Percentiles rank a stretch among this genome's conserved stretches.
phyloP scores from a whole-genome alignment of 2,113 vertebrate genomes.

The Danio rerio region DNA sequence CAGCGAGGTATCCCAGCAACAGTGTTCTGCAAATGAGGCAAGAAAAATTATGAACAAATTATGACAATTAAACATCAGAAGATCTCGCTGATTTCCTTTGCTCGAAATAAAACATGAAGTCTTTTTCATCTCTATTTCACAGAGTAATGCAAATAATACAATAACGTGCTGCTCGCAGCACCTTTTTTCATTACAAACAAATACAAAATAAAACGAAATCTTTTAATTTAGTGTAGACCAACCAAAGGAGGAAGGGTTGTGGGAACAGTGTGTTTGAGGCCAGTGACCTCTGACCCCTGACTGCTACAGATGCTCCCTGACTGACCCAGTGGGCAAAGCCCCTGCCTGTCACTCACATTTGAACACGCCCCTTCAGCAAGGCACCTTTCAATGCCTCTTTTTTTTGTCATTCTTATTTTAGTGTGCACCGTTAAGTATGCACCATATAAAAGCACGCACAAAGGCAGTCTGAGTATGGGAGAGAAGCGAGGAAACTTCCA shows the following conservation, averaged over 20 bases:
- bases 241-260: slow-evolving; percentile 21
- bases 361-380: slow-evolving; percentile 13
- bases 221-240: slow-evolving; percentile 83
- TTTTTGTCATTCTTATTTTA: slow-evolving; percentile 14
- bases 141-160: slow-evolving; percentile 88
- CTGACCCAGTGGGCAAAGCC: slow-evolving; percentile 4
- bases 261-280: slow-evolving; percentile 9
- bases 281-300: slow-evolving; percentile 13
- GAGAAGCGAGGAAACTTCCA: slow-evolving; percentile 12
- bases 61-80: slow-evolving; percentile 51
- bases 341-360: slow-evolving; percentile 37
- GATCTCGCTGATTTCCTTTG: slow-evolving; percentile 42
- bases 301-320: slow-evolving; percentile 32
- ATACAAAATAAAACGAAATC: slow-evolving; percentile 63
- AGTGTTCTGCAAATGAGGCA: slow-evolving; percentile 48
- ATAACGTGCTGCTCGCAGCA: slow-evolving; percentile 94
- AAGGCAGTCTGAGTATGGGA: slow-evolving; percentile 23
- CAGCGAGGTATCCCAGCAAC: slow-evolving; percentile 27
- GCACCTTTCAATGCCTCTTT: slow-evolving; percentile 38
- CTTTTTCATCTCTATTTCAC: slow-evolving; percentile 74
- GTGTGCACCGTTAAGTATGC: slow-evolving; percentile 44
- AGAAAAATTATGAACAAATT: slow-evolving; percentile 52
- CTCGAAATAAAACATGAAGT: slow-evolving; percentile 61
- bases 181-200: slow-evolving; percentile 74
- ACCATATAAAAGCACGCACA: slow-evolving; percentile 30